Conservation (phyloP, 2,888 invertebrate genomes). For the Heterodera filipjevi region DNA sequence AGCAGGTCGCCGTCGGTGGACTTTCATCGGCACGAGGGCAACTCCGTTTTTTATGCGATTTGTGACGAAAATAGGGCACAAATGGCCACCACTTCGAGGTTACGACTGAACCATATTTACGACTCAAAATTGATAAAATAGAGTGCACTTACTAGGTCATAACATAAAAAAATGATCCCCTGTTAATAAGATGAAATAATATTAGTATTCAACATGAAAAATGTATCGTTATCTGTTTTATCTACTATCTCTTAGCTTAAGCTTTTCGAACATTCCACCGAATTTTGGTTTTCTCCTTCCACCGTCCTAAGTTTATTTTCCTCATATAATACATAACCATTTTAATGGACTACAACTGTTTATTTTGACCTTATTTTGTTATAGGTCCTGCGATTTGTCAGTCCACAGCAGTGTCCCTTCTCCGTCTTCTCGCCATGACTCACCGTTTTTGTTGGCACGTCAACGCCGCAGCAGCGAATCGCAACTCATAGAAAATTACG, state of each 20-base stretch:
- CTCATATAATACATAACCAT: too few species aligned
- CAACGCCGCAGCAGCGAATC: not conserved
- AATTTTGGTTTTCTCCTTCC: too few species aligned
- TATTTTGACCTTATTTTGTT: not conserved
- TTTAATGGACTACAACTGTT: not conserved
- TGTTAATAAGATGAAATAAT: too few species aligned
- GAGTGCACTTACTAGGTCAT: too few species aligned
- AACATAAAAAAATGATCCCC: too few species aligned
- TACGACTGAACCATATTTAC: not conserved
- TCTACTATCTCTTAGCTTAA: too few species aligned
- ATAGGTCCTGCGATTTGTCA: not conserved
- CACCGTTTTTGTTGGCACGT: too few species aligned
- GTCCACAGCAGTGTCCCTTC: not conserved
- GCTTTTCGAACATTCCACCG: too few species aligned
- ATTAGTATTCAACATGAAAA: too few species aligned
- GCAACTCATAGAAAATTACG: not conserved
- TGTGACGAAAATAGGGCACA: slow-evolving; percentile 4
- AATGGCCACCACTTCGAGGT: slow-evolving; percentile 20
- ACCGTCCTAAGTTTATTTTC: too few species aligned
- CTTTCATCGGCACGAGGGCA: slow-evolving; percentile 12
- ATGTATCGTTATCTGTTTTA: too few species aligned
- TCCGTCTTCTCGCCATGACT: not conserved
- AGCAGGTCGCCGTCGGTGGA: not conserved
- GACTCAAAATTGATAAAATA: too few species aligned
- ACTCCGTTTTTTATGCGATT: slow-evolving; percentile 23